Evolutionary conservation across 2,797 vertebrate genomes (phyloP), one percentile per base, ranked within the genome.

Genomic region (Anguilla pacifica): DNA sequence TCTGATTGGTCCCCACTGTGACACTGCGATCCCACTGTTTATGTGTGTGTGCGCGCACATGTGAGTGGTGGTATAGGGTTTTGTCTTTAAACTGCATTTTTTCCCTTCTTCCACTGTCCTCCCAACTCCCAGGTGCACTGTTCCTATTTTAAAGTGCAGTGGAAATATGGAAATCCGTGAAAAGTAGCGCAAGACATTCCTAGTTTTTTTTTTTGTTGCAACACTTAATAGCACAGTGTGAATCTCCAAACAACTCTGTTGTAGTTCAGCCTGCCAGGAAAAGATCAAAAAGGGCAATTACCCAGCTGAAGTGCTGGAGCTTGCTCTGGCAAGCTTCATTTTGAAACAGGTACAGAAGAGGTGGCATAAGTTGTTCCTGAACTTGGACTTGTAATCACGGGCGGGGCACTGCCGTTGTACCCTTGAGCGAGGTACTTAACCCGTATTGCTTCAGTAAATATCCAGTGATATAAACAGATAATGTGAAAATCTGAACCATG

Each of bases 1-100:
- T 53, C 49, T 85, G 43, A 87, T 87, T 89, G 88, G 88, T 11
- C 49, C 22, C 57, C 28, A 22, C 70, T 77, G 39, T 85, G 83
- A 88, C 46, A 46, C 83, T 88, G 87, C 67, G 39, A 79, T 79
- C 25, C 39, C 57, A n/a, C 31, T 85, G 22, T 83, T 81, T 79
- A n/a, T 79, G 35, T 84, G 31, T 74, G 82, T 46, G 57, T 85
- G 84, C 22, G 49, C 19, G 84, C 22, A 53, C 9, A 25, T 72
- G 77, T 31, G 59, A 49, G 19, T 53, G 84, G 51, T 72, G 59
- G 57, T 53, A 55, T 39, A 59, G 43, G 79, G 43, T 49, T 77
- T 51, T 82, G 51, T 61, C 31, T 82, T 82, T 82, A n/a, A 25
- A 51, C 46, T 85, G 87, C 67, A 79, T 79, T 74, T 25, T 55